A percentile compares a stretch with the other conserved stretches of the same genome.
Conservation (phyloP, 2,113 vertebrate species). For the Cyanoliseus patagonus region DNA sequence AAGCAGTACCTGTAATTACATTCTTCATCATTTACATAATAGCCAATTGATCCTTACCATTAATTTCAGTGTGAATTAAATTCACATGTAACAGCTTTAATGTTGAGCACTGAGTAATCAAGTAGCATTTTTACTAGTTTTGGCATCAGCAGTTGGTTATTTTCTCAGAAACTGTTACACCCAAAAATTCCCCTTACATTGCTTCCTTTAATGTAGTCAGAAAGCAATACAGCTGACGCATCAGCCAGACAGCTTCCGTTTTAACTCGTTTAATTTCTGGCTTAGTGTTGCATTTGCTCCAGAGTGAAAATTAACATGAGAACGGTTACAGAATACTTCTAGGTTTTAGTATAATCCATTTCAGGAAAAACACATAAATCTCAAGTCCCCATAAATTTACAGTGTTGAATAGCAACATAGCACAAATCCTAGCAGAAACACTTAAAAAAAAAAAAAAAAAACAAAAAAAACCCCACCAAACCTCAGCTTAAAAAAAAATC, state of each 20-base stretch:
- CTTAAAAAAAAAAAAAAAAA: neutral
- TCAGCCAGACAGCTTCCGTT: neutral
- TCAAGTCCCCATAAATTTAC: neutral
- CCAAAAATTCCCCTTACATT: neutral
- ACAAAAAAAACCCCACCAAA: rapidly evolving
- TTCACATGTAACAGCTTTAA: neutral
- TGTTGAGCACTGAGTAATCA: neutral
- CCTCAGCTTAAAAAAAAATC: neutral
- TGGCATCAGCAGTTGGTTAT: neutral
- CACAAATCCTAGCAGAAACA: neutral
- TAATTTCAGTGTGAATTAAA: neutral
- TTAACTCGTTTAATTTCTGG: neutral
- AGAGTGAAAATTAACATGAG: neutral
- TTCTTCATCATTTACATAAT: neutral
- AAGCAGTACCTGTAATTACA: conserved; percentile 57
- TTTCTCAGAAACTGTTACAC: neutral
- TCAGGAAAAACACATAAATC: neutral
- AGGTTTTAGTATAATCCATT: neutral
- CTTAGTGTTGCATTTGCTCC: neutral
- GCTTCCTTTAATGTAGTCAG: neutral
- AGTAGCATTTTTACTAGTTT: neutral
- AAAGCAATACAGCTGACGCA: neutral
- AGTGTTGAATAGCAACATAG: neutral
- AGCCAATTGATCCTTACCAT: neutral
- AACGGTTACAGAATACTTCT: neutral